Evolutionary conservation across 2,797 vertebrate genomes (phyloP).

Genomic region (Tympanoctomys barrerae): DNA sequence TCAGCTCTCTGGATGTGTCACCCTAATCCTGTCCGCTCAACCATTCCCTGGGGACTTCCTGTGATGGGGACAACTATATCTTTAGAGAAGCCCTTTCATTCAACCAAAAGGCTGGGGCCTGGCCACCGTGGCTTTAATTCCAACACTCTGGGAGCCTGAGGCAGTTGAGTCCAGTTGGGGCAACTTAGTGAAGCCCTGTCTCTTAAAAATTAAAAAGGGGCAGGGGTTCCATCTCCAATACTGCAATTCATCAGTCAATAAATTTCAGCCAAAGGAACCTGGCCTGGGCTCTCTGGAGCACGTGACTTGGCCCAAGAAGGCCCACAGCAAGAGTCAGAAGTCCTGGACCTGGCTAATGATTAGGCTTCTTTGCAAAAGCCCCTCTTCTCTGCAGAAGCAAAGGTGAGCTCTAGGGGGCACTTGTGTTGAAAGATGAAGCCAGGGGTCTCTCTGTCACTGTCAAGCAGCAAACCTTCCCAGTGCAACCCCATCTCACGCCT

Average conservation of each 20-base stretch:
- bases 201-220: background rate
- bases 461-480: background rate
- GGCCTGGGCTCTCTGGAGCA: background rate
- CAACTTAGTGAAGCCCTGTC: background rate
- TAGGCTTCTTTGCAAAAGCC: background rate
- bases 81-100: constrained; percentile 16
- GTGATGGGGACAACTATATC: background rate
- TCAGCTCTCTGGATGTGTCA: background rate
- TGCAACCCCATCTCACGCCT: background rate
- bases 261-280: background rate
- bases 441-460: background rate
- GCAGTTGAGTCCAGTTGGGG: background rate
- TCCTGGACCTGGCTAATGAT: background rate
- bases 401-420: background rate
- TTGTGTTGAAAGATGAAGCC: background rate
- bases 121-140: background rate
- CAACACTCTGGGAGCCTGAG: background rate
- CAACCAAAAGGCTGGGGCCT: background rate
- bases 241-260: background rate
- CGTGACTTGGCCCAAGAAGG: background rate
- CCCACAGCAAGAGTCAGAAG: background rate
- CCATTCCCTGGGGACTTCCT: background rate
- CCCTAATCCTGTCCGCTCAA: background rate
- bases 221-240: background rate
- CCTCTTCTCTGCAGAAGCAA: background rate